phyloP scores from a whole-genome alignment of 1,140 invertebrate genomes.

The Orchestia grillus region DNA sequence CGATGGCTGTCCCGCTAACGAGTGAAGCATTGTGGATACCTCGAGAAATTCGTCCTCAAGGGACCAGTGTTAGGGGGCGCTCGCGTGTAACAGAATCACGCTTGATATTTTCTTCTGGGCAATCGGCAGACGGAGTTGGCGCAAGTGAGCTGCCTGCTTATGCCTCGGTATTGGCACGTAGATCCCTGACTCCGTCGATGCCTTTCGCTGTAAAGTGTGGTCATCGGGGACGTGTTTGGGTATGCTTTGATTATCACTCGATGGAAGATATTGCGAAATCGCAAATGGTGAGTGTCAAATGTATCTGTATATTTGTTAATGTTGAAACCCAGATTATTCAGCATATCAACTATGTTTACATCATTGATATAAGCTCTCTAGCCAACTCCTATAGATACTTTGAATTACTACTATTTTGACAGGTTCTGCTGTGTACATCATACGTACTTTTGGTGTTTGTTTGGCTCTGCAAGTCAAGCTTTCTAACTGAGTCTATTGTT shows the following conservation, averaged over 20 bases:
- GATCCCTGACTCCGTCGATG: not conserved
- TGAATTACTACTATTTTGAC: not conserved
- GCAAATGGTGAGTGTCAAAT: too few species aligned
- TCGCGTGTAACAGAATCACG: slow-evolving; percentile 15
- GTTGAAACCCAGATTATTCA: not conserved
- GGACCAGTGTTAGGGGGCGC: not conserved
- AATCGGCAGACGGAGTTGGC: not conserved
- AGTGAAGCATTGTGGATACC: not conserved
- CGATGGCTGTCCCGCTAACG: not conserved
- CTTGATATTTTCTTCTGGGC: not conserved
- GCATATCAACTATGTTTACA: not conserved
- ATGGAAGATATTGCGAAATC: too few species aligned
- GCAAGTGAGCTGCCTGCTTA: not conserved
- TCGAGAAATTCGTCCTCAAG: slow-evolving; percentile 15
- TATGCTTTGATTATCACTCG: not conserved
- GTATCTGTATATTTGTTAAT: too few species aligned
- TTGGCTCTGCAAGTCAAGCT: too few species aligned
- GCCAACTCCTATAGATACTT: not conserved
- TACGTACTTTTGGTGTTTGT: too few species aligned
- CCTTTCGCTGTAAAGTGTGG: not conserved
- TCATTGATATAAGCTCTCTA: not conserved
- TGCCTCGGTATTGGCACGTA: not conserved
- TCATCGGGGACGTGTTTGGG: not conserved
- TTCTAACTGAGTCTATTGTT: too few species aligned
- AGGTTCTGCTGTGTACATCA: not conserved